Conservation (phyloP, 2,113 vertebrate species). For the Oncorhynchus tshawytscha region DNA sequence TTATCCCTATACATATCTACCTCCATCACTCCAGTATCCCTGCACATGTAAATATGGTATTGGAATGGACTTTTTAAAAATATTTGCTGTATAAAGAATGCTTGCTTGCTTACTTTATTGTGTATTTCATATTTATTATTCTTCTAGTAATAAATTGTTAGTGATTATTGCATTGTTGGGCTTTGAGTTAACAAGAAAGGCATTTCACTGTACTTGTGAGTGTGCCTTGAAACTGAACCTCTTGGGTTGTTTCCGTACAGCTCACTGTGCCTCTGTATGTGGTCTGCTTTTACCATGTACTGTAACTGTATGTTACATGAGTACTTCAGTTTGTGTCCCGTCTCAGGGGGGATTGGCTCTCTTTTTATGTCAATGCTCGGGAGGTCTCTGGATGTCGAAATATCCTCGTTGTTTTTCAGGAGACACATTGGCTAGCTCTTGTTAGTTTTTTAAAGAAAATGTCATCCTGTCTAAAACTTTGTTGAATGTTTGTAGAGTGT, state of each 20-base stretch:
- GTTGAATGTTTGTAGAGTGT: constrained; percentile 44
- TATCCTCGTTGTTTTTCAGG: constrained; percentile 26
- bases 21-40: too few relatives aligned
- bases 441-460: constrained; percentile 11
- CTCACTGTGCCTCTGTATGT: constrained; percentile 7
- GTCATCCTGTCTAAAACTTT: constrained; percentile 35
- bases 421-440: constrained; percentile 16
- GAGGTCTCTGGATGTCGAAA: constrained; percentile 20
- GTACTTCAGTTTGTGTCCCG: not conserved
- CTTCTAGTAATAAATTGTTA: too few relatives aligned
- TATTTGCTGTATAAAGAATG: too few relatives aligned
- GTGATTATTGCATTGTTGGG: too few relatives aligned
- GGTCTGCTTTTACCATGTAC: not conserved
- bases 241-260: constrained; percentile 30
- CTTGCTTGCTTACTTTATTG: too few relatives aligned
- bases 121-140: too few relatives aligned
- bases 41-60: too few relatives aligned
- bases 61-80: too few relatives aligned
- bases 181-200: too few relatives aligned
- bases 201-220: too few relatives aligned
- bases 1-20: too few relatives aligned
- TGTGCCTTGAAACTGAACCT: too few relatives aligned
- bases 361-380: not conserved
- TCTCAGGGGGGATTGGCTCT: constrained; percentile 11
- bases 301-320: constrained; percentile 12